Base-by-base conservation (phyloP, 37 sponge, comb jelly and placozoan species). In the Ephydatia muelleri region DNA sequence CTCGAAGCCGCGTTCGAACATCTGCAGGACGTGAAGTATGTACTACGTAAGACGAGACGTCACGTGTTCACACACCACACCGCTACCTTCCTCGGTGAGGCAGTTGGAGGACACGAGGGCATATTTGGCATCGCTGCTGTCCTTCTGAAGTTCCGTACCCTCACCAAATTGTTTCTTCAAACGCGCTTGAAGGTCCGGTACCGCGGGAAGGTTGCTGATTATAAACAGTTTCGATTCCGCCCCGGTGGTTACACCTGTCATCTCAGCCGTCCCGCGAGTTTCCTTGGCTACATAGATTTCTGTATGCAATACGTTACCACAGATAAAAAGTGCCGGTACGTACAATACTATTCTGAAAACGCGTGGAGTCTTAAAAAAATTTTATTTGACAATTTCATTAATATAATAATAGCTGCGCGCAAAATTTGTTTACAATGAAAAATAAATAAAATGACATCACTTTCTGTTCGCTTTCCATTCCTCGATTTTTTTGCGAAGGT, bases 401-500 rank as follows among this genome's bases (percentile, higher is more conserved):
- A n/a, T n/a, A n/a, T n/a, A 57, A 57, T 16, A 57, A 57, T 11
- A 1, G 12, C 19, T 14, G 19, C n/a, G n/a, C n/a, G n/a, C n/a
- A n/a, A n/a, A n/a, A n/a, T n/a, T n/a, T n/a, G n/a, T n/a, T 57
- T 57, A 57, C 0, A 57, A 3, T 9, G 9, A 57, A 5, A 57
- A 57, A 57, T 57, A 57, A 57, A 57, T 57, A 57, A 57, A 57
- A 57, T 43, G 43, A 57, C 19, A 21, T 28, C 49, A 40, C 73
- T 32, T 34, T 37, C 26, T 77, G 31, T 91, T 75, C 13, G 37
- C 35, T 36, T 83, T 88, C 99, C 99, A 98, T 12, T 92, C 78
- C 31, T 84, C 80, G 25, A 98, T 98, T 43, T 76, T 79, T 66
- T 83, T 65, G 78, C 82, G 84, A 31, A 98, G 88, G 70, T 94